Evolutionary conservation across 2,888 invertebrate species (phyloP).

Genomic region (Pseudococcus viburni): DNA sequence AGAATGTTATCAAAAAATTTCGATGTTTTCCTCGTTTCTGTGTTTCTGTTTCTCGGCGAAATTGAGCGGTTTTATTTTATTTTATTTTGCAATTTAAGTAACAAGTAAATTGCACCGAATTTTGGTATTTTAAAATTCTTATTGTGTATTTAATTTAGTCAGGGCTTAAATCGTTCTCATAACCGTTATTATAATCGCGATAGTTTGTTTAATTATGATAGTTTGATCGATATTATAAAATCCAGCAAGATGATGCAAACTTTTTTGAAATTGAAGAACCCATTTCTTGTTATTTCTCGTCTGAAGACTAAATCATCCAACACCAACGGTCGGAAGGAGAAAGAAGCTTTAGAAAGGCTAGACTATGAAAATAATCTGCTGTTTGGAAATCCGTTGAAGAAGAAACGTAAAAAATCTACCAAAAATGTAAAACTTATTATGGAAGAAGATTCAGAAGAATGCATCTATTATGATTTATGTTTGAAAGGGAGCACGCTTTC

Average conservation of each 20-base stretch:
- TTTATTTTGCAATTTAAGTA: no score
- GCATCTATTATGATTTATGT: conserved; percentile 6
- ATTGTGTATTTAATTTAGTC: no score
- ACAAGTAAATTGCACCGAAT: no score
- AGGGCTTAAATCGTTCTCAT: no score
- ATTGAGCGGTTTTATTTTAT: no score
- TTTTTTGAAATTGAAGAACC: conserved; percentile 16
- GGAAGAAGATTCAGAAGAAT: not conserved
- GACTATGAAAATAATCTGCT: conserved; percentile 66
- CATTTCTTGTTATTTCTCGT: not conserved
- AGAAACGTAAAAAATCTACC: not conserved
- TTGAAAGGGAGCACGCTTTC: not conserved
- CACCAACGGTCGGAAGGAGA: not conserved
- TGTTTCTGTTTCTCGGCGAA: no score
- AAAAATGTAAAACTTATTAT: conserved; percentile 38
- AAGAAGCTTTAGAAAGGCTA: conserved; percentile 54
- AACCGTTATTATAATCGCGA: not conserved
- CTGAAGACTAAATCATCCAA: conserved; percentile 8
- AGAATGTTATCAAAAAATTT: no score
- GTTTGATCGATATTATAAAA: not conserved
- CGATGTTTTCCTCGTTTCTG: no score
- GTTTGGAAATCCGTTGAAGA: conserved; percentile 67
- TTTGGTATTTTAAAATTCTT: no score
- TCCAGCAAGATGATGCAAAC: not conserved
- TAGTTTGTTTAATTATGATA: not conserved